Evolutionary conservation across 1,140 invertebrate species (phyloP).

Genomic region (Nasonia longicornis): DNA sequence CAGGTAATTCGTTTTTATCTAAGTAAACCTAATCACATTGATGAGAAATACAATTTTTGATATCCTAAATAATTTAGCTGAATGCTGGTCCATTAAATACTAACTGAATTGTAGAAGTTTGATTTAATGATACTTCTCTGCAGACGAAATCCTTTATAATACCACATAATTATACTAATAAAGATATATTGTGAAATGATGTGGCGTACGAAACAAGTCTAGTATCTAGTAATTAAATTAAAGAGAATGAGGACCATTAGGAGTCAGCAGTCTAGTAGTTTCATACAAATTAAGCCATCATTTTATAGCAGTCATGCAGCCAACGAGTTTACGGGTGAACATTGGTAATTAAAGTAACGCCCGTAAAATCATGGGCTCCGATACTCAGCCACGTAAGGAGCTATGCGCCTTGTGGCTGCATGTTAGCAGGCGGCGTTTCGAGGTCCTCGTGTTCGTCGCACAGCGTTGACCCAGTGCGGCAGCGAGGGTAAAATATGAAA

Average conservation of each 20-base stretch:
- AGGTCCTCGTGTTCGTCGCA: background rate
- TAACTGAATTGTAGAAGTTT: too few species aligned
- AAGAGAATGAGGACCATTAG: background rate
- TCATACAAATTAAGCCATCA: background rate
- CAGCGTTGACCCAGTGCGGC: conserved; percentile 6
- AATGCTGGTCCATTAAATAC: too few species aligned
- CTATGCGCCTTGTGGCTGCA: background rate
- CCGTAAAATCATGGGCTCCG: background rate
- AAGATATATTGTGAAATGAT: background rate
- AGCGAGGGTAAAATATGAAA: background rate
- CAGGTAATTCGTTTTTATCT: too few species aligned
- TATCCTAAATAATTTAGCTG: too few species aligned
- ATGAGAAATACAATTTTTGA: too few species aligned
- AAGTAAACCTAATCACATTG: too few species aligned
- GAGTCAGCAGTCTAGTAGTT: background rate
- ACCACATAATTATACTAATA: background rate
- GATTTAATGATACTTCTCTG: too few species aligned
- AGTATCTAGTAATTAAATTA: background rate
- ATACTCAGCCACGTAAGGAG: background rate
- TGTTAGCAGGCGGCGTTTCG: background rate
- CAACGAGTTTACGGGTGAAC: too few species aligned
- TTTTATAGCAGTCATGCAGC: background rate
- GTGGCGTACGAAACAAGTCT: background rate
- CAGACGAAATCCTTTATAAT: background rate
- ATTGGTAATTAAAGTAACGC: conserved; percentile 16